Base-by-base conservation (phyloP, 2,113 vertebrate genomes). In the Eurystomus gularis region DNA sequence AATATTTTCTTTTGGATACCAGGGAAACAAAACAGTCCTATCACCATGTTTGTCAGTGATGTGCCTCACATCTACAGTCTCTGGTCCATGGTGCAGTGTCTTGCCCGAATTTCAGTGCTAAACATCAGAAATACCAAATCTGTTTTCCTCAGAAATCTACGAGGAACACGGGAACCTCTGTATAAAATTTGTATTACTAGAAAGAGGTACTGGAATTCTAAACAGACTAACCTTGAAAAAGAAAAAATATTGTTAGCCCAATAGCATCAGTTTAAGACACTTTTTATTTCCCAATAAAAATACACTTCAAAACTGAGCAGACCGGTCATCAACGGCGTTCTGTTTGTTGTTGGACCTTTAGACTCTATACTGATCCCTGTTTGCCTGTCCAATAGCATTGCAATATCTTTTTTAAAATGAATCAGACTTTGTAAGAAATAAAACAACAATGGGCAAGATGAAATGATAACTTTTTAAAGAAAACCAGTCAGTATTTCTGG, bases 361-460 rank as follows among this genome's bases (percentile, higher is more conserved):
- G 29, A 8, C 35, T 44, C 25, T 17, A 9, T 52, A 7, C 1
- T 58, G 55, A 5, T 51, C 20, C 0, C 0, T 5, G 15, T 78
- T 80, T 76, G 25, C 44, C n/a, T 40, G 16, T 40, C 7, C 25
- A n/a, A 15, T 16, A 65, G 10, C 7, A 20, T 42, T 37, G 51
- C 10, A 25, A 2, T 60, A 9, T 28, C n/a, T 44, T 61, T 55
- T 9, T 9, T 35, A 9, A 55, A 75, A 40, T 11, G 0, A 40
- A 11, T 69, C 15, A 1, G 1, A 9, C 21, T 81, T 71, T 42
- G 11, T 13, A 31, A 87, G 17, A 79, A 92, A 35, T 29, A 24
- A 4, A 44, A 2, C 42, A 89, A 61, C 37, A 4, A 18, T 49
- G 11, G 40, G 48, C 12, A 79, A 7, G 23, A 11, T 76, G 20